Evolutionary conservation across 2,888 invertebrate genomes (phyloP), one percentile per base, ranked within the genome.

Genomic region (Eupeodes latifasciatus): DNA sequence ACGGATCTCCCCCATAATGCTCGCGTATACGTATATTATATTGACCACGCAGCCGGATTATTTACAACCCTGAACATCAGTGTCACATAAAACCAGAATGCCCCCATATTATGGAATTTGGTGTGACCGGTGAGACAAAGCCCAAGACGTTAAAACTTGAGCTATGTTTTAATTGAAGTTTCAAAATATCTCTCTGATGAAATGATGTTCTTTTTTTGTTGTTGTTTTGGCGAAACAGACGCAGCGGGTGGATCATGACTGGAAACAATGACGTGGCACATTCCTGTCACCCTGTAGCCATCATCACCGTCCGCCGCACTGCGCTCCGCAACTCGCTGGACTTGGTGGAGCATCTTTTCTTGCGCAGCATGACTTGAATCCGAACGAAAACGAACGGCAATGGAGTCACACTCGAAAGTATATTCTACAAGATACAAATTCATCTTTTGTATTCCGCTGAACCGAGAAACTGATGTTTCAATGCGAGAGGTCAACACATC

Each of bases 191-290:
- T 12, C 55, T 19, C 4, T 62, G 71, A 47, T 16, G 14, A 75
- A 64, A 11, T 57, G 49, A 62, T 44, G 9, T 19, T 75, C 59
- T 36, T 57, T 7, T 57, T 27, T 10, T 64, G n/a, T n/a, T 47
- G 44, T 55, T 81, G 51, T 87, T 87, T 88, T 88, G 81, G 85
- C 88, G 81, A 88, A 85, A 81, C 81, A 81, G 64, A 81, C 81
- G 59, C 88, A 81, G 88, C 88, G 81, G 88, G 81, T 75, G 72
- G 80, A 80, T 79, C 36, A 71, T 71, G 19, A 6, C 66, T 55
- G 55, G 49, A 66, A 92, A 91, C 91, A 92, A 93, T 93, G 93
- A 93, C 92, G 90, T 90, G 91, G 93, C 93, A 90, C 93, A 93
- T 93, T 93, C 93, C 92, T 87, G 80, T 90, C 89, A 90, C 90